These are phyloP conservation scores for Perdix hodgsoniae DNA, from an alignment of 2,797 vertebrate genomes.

Conservation along the genomic window DNA sequence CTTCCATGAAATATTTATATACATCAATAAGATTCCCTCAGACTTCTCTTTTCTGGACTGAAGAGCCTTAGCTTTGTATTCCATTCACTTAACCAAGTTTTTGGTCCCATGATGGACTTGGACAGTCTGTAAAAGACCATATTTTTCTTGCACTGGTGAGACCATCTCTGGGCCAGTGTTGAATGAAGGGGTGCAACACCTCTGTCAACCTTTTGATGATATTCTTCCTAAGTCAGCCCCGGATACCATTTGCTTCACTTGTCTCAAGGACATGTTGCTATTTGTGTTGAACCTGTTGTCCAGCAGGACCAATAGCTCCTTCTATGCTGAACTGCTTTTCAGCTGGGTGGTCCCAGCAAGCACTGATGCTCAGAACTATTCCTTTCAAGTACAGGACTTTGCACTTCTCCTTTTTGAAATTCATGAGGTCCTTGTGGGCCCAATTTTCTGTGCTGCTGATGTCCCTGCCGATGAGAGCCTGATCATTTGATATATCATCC, in stretches of 20 bases:
- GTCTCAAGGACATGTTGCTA: background rate
- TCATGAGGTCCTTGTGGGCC: background rate
- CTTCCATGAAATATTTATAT: background rate
- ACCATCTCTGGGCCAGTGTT: background rate
- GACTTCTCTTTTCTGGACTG: background rate
- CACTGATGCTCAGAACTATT: background rate
- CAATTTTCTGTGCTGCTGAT: background rate
- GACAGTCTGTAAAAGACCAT: background rate
- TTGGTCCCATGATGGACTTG: background rate
- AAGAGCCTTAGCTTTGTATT: background rate
- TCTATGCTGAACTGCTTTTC: background rate
- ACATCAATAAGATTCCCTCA: background rate
- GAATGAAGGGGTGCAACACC: background rate
- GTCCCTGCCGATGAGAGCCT: background rate
- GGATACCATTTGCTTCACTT: background rate
- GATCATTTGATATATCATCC: background rate
- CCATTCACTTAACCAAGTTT: background rate
- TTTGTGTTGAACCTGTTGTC: background rate
- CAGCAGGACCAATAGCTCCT: background rate
- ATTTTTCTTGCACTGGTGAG: background rate
- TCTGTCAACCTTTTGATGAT: background rate
- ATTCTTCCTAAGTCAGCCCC: background rate
- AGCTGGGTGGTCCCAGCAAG: background rate
- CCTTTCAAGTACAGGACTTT: background rate
- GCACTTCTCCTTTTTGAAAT: background rate